Evolutionary conservation across 2,113 vertebrate genomes (phyloP).

Genomic region (Mystacornis crossleyi): DNA sequence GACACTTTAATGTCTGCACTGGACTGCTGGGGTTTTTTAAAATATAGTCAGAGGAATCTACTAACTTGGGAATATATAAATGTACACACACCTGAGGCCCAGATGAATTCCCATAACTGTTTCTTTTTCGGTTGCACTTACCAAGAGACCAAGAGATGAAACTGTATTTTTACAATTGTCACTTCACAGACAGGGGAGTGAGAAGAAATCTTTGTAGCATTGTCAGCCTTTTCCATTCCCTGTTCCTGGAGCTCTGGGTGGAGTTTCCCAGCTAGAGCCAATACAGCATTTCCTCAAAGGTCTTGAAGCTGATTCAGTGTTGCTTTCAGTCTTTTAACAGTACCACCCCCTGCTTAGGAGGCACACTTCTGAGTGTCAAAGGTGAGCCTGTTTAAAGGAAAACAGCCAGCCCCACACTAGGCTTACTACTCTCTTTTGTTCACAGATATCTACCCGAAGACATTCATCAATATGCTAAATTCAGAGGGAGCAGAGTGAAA

Average conservation of each 20-base stretch:
- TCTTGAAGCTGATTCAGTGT: background rate
- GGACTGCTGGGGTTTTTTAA: background rate
- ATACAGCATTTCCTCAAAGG: background rate
- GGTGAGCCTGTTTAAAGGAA: background rate
- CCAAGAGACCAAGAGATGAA: background rate
- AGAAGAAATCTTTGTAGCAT: background rate
- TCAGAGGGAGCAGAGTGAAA: background rate
- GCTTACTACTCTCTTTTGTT: background rate
- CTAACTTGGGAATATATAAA: background rate
- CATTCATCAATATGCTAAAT: background rate
- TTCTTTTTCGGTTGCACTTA: background rate
- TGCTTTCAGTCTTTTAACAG: background rate
- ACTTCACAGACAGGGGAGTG: background rate
- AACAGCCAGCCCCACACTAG: background rate
- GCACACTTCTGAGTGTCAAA: background rate
- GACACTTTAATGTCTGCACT: background rate
- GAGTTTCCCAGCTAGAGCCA: background rate
- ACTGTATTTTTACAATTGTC: background rate
- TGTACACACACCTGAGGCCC: background rate
- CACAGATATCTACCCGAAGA: background rate
- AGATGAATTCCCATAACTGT: background rate
- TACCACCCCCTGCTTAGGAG: background rate
- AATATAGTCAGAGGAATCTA: background rate
- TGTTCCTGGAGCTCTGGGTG: background rate
- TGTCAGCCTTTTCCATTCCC: background rate